These are phyloP conservation scores for Coenonympha arcania DNA, from an alignment of 2,888 invertebrate species.

Conservation along the genomic window DNA sequence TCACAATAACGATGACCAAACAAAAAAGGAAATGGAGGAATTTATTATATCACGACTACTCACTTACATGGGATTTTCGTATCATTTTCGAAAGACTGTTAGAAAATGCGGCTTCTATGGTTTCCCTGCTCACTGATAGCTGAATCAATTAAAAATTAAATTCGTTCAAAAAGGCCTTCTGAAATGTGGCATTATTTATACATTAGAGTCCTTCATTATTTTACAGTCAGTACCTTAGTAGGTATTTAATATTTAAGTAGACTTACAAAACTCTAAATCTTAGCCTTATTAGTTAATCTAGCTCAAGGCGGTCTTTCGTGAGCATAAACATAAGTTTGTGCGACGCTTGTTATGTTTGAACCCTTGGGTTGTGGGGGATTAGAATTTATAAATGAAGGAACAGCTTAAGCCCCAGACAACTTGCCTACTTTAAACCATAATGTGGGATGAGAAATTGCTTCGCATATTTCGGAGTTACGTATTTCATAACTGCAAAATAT, in stretches of 20 bases:
- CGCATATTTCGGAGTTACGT: background rate
- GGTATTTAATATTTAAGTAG: background rate
- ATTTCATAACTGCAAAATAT: too few relatives aligned
- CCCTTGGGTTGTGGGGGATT: constrained; percentile 11
- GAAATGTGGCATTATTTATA: too few relatives aligned
- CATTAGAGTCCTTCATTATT: too few relatives aligned
- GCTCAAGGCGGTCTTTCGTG: constrained; percentile 7
- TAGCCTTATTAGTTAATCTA: constrained; percentile 5
- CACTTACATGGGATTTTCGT: too few relatives aligned
- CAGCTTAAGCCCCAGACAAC: constrained; percentile 6
- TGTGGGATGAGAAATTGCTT: background rate
- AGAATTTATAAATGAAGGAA: constrained; percentile 18
- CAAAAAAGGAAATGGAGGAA: too few relatives aligned
- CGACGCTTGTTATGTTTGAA: background rate
- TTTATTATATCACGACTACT: too few relatives aligned
- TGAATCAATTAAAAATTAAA: too few relatives aligned
- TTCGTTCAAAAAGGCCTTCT: too few relatives aligned
- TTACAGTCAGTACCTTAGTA: background rate
- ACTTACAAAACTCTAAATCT: background rate
- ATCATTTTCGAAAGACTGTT: too few relatives aligned
- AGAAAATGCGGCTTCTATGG: too few relatives aligned
- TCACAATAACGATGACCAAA: too few relatives aligned
- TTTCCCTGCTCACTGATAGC: too few relatives aligned
- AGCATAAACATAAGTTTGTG: constrained; percentile 6
- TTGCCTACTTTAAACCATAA: constrained; percentile 6